These are phyloP conservation scores for Willisornis vidua DNA, from an alignment of 2,113 vertebrate species.

Conservation along the genomic window DNA sequence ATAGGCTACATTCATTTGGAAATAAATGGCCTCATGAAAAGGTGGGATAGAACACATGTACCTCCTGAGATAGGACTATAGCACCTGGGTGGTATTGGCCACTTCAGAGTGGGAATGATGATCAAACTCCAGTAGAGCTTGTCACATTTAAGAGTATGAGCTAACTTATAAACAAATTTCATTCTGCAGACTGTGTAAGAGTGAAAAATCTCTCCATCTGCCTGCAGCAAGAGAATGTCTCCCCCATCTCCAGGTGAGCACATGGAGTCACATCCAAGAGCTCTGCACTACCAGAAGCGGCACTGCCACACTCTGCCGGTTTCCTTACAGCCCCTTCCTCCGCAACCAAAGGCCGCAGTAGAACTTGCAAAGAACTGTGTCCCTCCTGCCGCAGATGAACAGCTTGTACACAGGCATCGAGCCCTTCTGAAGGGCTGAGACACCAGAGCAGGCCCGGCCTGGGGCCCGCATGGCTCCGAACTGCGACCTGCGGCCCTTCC, in stretches of 20 bases:
- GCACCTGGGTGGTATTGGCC: rapidly evolving
- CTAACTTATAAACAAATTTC: rapidly evolving
- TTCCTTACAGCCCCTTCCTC: neutral
- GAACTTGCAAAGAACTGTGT: rapidly evolving
- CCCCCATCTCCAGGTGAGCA: rapidly evolving
- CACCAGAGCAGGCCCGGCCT: neutral
- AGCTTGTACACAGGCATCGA: neutral
- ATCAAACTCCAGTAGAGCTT: rapidly evolving
- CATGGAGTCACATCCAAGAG: rapidly evolving
- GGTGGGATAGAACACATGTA: neutral
- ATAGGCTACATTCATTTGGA: neutral
- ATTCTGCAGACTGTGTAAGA: neutral
- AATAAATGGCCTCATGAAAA: neutral
- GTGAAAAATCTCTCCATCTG: neutral
- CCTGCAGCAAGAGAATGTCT: rapidly evolving
- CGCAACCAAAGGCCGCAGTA: neutral
- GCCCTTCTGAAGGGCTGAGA: neutral
- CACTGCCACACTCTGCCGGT: rapidly evolving
- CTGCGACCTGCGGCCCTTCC: neutral
- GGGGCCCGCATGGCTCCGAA: rapidly evolving
- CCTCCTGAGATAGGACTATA: neutral
- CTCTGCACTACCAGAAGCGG: rapidly evolving
- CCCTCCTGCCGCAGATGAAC: rapidly evolving
- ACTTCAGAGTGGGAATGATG: neutral
- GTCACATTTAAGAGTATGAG: too few relatives aligned